Evolutionary conservation across 2,888 invertebrate genomes (phyloP), one percentile per base, ranked within the genome.

Genomic region (Gibbula magus): DNA sequence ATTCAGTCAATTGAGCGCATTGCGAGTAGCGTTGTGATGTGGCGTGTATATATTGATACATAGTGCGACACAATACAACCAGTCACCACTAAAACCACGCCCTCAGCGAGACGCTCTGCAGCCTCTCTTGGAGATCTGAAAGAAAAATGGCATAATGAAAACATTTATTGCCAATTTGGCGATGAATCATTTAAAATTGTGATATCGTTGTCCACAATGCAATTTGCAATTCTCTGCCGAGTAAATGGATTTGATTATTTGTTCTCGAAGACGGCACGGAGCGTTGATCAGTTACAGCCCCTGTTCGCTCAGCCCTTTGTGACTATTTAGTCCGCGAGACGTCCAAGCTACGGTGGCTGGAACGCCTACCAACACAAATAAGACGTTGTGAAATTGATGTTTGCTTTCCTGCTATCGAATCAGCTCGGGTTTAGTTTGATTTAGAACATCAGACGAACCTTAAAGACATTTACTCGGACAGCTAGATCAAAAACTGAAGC

Each of bases 161-260:
- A 32, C n/a, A 35, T 32, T 70, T 70, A 70, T 70, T 20, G 39
- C 70, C 20, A 70, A 70, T 70, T 70, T 70, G 20, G 70, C 70
- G 70, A 70, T 70, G 70, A 70, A 70, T 70, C 70, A 70, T 70
- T 70, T 70, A 20, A 70, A 35, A 70, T 70, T 35, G 70, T 70
- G 70, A 70, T 70, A 70, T 70, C 70, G 70, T 32, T 70, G 70
- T 70, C 39, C 70, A 70, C 70, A 70, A 70, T 70, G 70, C 39
- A 39, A 70, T 70, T 70, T 70, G 70, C 70, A 70, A 70, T 70
- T 70, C 70, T 70, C 70, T 70, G 32, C 35, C 39, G 70, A 70
- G 70, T 70, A 70, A 70, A 29, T 35, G 70, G 70, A 70, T 70
- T 70, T 70, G 70, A 70, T 70, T 70, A 70, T 70, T 70, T 70